Evolutionary conservation across 2,888 invertebrate genomes (phyloP), one percentile per base, ranked within the genome.

Genomic region (Drosophila sordidapex): DNA sequence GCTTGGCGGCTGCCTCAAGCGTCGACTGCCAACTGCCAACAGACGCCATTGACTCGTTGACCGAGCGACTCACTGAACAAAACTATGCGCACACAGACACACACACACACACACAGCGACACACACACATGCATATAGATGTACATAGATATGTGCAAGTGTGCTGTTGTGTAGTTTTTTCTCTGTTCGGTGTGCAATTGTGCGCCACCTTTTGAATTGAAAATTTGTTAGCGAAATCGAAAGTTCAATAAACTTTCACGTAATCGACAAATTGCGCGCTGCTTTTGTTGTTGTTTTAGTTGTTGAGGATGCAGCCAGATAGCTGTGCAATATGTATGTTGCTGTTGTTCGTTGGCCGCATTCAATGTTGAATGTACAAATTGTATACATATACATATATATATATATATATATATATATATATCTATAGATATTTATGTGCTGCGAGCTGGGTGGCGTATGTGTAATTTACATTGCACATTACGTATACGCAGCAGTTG

Each of bases 171-270:
- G 49, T 48, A 27, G 51, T 54, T 40, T 65, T 21, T 53, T 35
- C 15, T 35, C 35, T 67, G 61, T 74, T 49, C 53, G 62, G 68
- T 66, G 60, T 80, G 81, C 81, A 80, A 74, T 70, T 79, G 71
- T 71, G 81, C 66, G 69, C 68, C 79, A 79, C 79, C 75, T 80
- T 72, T 79, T 82, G 79, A 79, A 76, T 72, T 81, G 77, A 71
- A 70, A 86, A 74, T 82, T 84, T 84, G 76, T 66, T 65, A 90
- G 87, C 87, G 90, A 91, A 92, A 92, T 86, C 87, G 91, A 92
- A 92, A 91, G 92, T 91, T 91, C 91, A 91, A 91, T 90, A 91
- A 92, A 92, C 91, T 91, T 87, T 91, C 80, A 87, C 80, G 85
- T 89, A 88, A 88, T 86, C 84, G 78, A 70, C 79, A 74, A 81